Base-by-base conservation (phyloP, 2,888 invertebrate species). In the Mimumesa dahlbomi region DNA sequence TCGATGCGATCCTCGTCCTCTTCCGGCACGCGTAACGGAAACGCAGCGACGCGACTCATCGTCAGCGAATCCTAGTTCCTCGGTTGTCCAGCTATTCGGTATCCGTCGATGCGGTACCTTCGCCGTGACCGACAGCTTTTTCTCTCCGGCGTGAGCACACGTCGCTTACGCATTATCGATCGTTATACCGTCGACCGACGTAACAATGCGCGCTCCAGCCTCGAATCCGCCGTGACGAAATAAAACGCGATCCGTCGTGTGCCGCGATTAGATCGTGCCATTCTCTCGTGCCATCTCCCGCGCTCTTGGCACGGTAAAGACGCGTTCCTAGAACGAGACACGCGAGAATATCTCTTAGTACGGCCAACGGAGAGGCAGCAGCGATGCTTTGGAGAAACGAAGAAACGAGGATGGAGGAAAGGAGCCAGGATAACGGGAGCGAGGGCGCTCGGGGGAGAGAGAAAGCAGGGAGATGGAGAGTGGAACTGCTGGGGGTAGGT, bases 141-240 rank as follows among this genome's bases (percentile, higher is more conserved):
- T 29, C 25, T 31, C 45, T 14, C 7, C 25, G 11, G 13, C 65
- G 64, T 65, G 46, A 11, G 19, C 36, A 40, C 13, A n/a, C 57
- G 36, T 38, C 58, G 61, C 58, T 66, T 50, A 68, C 70, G 66
- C 69, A 57, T 73, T 74, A 80, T 77, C 77, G 79, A 80, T 73
- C 67, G 77, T 61, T 57, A 66, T 42, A 67, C n/a, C 11, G 38
- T 4, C 31, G 36, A 52, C 19, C 31, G 58, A 31, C 66, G 59
- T 31, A 21, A 49, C 48, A 45, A 53, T 64, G 50, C 46, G 54
- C 58, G 31, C 7, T 25, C 4, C 46, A 53, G 57, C 45, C 58
- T 57, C 45, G 54, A 46, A 63, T 62, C 57, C 65, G 46, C 19
- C 43, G 29, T 29, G 75, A 52, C 59, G 67, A 69, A 67, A 68